These are phyloP conservation scores for Sericinus montela DNA, from an alignment of 2,888 invertebrate genomes.

Conservation along the genomic window DNA sequence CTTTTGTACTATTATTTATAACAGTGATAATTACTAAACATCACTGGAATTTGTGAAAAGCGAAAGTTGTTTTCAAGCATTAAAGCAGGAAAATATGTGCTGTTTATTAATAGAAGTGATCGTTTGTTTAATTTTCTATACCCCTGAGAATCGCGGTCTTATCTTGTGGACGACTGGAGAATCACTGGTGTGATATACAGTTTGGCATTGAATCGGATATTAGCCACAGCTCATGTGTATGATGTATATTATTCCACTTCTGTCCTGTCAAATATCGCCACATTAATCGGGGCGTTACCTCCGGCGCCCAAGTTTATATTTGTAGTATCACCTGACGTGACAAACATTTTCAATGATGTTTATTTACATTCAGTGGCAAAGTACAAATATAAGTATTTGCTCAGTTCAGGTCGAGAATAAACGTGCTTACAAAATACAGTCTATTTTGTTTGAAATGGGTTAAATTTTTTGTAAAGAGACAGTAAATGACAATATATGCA, in stretches of 20 bases:
- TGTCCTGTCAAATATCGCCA: slow-evolving; percentile 34
- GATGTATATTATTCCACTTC: slow-evolving; percentile 24
- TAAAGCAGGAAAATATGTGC: background rate
- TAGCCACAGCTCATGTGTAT: slow-evolving; percentile 13
- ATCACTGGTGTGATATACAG: slow-evolving; percentile 13
- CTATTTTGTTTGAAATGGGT: slow-evolving; percentile 1
- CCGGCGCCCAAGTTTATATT: slow-evolving; percentile 43
- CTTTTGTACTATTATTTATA: no score
- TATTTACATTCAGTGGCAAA: slow-evolving; percentile 19
- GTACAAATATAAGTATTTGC: slow-evolving; percentile 8
- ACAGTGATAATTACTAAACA: background rate
- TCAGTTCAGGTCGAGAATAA: slow-evolving; percentile 15
- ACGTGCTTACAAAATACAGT: slow-evolving; percentile 17
- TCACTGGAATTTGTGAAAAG: background rate
- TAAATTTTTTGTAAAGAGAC: background rate
- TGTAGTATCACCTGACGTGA: slow-evolving; percentile 40
- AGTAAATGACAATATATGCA: no score
- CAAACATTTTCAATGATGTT: slow-evolving; percentile 30
- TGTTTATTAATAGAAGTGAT: slow-evolving; percentile 7
- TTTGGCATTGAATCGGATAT: slow-evolving; percentile 30
- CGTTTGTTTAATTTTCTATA: slow-evolving; percentile 1
- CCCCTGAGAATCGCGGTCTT: background rate
- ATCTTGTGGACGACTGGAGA: slow-evolving; percentile 25
- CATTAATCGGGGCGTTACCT: slow-evolving; percentile 38
- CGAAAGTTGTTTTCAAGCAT: slow-evolving; percentile 3